Evolutionary conservation across 2,888 invertebrate species (phyloP).

Genomic region (Heliconius erato): DNA sequence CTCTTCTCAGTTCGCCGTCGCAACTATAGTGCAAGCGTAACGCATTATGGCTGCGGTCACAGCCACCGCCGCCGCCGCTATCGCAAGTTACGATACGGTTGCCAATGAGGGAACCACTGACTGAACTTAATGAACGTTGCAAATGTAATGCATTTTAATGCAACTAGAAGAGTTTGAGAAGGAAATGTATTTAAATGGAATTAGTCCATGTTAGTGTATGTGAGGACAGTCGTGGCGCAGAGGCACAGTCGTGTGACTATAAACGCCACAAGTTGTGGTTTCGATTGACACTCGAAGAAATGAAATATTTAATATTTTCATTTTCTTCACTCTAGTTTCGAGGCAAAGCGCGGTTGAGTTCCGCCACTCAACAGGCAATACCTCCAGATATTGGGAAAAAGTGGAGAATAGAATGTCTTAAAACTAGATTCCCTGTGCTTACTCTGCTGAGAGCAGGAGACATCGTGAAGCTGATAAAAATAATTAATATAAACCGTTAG

Average conservation of each 20-base stretch:
- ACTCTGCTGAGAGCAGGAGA: too few relatives aligned
- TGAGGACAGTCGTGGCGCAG: neutral
- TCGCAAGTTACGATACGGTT: conserved; percentile 18
- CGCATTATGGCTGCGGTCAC: conserved; percentile 34
- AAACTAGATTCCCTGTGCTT: too few relatives aligned
- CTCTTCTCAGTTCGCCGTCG: conserved; percentile 4
- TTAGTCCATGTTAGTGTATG: neutral
- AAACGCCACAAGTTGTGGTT: neutral
- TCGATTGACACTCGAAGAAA: neutral
- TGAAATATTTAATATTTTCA: neutral
- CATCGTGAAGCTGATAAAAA: too few relatives aligned
- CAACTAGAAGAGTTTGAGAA: neutral
- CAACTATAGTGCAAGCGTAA: conserved; percentile 22
- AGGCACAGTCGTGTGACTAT: too few relatives aligned
- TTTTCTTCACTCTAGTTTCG: neutral
- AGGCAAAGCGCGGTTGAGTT: neutral
- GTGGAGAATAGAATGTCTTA: too few relatives aligned
- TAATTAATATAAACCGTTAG: too few relatives aligned
- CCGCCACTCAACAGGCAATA: too few relatives aligned
- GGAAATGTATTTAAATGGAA: neutral
- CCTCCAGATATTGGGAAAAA: too few relatives aligned
- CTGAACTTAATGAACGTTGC: conserved; percentile 9
- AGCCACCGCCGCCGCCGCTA: neutral
- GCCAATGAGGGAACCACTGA: conserved; percentile 7
- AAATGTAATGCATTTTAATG: conserved; percentile 1